These are phyloP conservation scores for Spodoptera littoralis DNA, from an alignment of 2,888 invertebrate species.

Conservation along the genomic window DNA sequence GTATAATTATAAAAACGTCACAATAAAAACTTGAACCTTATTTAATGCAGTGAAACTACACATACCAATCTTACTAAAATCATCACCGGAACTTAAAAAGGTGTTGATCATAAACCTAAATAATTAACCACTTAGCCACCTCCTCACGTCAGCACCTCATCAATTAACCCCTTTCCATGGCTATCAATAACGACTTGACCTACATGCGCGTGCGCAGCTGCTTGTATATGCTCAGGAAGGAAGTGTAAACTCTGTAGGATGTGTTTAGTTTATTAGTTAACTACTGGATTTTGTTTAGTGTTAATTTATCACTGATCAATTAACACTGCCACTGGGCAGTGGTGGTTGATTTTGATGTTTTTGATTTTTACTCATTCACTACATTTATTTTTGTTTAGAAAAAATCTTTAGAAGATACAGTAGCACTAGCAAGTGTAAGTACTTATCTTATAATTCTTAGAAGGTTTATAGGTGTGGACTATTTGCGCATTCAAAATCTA, in stretches of 20 bases:
- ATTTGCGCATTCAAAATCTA: too few relatives aligned
- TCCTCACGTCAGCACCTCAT: slow-evolving; percentile 9
- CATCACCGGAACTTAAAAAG: too few relatives aligned
- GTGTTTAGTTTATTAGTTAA: slow-evolving; percentile 2
- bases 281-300: slow-evolving; percentile 16
- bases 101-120: not conserved
- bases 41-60: too few relatives aligned
- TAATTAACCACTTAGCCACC: not conserved
- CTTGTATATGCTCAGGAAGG: slow-evolving; percentile 18
- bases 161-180: slow-evolving; percentile 17
- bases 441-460: too few relatives aligned
- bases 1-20: too few relatives aligned
- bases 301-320: slow-evolving; percentile 4
- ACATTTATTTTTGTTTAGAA: too few relatives aligned
- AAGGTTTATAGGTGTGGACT: too few relatives aligned
- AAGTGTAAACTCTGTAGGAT: slow-evolving; percentile 3
- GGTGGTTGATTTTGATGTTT: not conserved
- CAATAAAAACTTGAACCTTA: too few relatives aligned
- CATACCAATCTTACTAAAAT: too few relatives aligned
- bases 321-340: too few relatives aligned
- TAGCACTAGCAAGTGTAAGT: too few relatives aligned
- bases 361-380: not conserved
- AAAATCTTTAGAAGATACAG: too few relatives aligned
- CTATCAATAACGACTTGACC: slow-evolving; percentile 23
- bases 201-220: slow-evolving; percentile 31